Base-by-base conservation (phyloP, 1,140 invertebrate species). In the Drosophila oshimai region DNA sequence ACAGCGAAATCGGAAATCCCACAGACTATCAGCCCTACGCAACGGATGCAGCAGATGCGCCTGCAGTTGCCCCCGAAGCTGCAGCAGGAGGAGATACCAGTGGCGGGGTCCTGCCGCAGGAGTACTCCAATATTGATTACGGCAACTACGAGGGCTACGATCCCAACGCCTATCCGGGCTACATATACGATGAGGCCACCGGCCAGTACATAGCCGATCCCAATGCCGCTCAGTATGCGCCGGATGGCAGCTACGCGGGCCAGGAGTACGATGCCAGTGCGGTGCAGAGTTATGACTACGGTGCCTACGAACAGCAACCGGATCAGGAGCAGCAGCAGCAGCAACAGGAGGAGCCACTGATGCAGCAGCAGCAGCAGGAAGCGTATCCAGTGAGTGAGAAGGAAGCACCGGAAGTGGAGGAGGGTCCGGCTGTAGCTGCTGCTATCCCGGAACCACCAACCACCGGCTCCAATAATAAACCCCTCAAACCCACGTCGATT, bases 191-290 rank as follows among this genome's bases (percentile, higher is more conserved):
- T 47, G 84, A 90, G 71, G 34, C 74, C 7, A 90, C 67, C 3
- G 89, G 89, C 7, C 81, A 90, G 61, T 90, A 89, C n/a, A 79
- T 84, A 17, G 77, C 84, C 55, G 89, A 90, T 90, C 84, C 84
- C 42, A 88, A 78, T 83, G 77, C 77, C 2, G 13, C 68, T 5
- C 74, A 83, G 37, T 81, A 89, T 62, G 70, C 67, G 10, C 42
- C 74, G 13, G 76, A 83, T 75, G 83, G 74, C 37, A 62, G 76
- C 44, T 87, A 87, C 18, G 76, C 60, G 3, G 68, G 61, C 1
- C 81, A 87, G 72, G 81, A 86, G 20, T 86, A 86, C 31, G 80
- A 84, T 34, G 74, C 33, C 26, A 41, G 13, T 22, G 67, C 53
- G 15, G 57, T 58, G n/a, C 53, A 58, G 31, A 75, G 50, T 45